These are phyloP conservation scores for Entosphenus tridentatus DNA, from an alignment of 2,113 vertebrate genomes.

Conservation along the genomic window DNA sequence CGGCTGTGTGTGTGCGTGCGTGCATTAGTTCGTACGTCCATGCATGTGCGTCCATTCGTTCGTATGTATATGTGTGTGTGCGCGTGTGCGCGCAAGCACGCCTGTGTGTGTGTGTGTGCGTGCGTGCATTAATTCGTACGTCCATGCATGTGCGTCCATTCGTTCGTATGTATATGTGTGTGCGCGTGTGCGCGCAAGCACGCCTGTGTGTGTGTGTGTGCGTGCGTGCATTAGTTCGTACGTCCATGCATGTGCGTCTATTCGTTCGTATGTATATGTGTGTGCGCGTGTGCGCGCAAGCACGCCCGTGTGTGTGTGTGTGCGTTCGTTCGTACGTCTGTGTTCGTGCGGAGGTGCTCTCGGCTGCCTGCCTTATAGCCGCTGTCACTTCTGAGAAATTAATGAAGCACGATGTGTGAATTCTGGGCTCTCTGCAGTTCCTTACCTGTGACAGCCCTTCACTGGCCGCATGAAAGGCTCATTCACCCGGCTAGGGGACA, in stretches of 20 bases:
- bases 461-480: conserved; percentile 3
- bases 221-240: neutral
- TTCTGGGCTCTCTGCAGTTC: neutral
- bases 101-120: neutral
- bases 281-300: neutral
- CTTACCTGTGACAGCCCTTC: conserved; percentile 6
- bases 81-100: neutral
- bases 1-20: neutral
- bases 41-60: neutral
- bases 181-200: neutral
- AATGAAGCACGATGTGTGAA: conserved; percentile 1
- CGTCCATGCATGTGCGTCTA: neutral
- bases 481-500: conserved; percentile 1
- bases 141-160: neutral
- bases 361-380: no score
- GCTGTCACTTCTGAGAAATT: neutral
- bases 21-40: neutral
- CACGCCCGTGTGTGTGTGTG: neutral
- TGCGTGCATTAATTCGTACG: neutral
- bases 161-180: neutral
- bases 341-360: neutral
- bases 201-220: conserved; percentile 2
- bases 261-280: neutral
- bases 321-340: neutral
- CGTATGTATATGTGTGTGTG: neutral